These are phyloP conservation scores for Stictonetta naevosa DNA, from an alignment of 2,113 vertebrate species.

Conservation along the genomic window DNA sequence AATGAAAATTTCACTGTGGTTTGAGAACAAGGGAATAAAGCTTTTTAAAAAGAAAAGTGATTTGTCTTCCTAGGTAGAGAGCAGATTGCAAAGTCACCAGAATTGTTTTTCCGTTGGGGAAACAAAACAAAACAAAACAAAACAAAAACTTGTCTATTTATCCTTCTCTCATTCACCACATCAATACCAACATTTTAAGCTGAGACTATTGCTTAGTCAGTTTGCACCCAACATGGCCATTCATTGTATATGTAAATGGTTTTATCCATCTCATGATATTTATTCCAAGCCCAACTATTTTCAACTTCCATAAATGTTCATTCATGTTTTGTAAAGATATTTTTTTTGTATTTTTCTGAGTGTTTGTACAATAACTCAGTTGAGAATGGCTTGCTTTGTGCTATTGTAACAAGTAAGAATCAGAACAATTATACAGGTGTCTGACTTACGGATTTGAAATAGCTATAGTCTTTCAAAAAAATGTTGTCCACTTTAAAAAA, in stretches of 20 bases:
- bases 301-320: not conserved
- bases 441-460: not conserved
- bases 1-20: not conserved
- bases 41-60: not conserved
- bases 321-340: not conserved
- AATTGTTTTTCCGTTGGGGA: not conserved
- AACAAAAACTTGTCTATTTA: not conserved
- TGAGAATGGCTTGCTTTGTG: not conserved
- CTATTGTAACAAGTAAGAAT: not conserved
- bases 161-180: not conserved
- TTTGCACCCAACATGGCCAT: accelerated
- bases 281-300: not conserved
- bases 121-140: not conserved
- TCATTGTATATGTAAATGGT: not conserved
- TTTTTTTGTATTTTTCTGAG: not conserved
- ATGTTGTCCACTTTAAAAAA: not conserved
- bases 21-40: not conserved
- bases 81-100: not conserved
- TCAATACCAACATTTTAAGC: not conserved
- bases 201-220: not conserved
- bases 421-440: not conserved
- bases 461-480: not conserved
- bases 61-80: not conserved
- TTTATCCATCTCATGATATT: not conserved
- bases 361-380: not conserved